A percentile compares a stretch with the other conserved stretches of the same genome.
These are phyloP conservation scores for Hiodon alosoides DNA, from an alignment of 2,113 vertebrate species.

Conservation along the genomic window DNA sequence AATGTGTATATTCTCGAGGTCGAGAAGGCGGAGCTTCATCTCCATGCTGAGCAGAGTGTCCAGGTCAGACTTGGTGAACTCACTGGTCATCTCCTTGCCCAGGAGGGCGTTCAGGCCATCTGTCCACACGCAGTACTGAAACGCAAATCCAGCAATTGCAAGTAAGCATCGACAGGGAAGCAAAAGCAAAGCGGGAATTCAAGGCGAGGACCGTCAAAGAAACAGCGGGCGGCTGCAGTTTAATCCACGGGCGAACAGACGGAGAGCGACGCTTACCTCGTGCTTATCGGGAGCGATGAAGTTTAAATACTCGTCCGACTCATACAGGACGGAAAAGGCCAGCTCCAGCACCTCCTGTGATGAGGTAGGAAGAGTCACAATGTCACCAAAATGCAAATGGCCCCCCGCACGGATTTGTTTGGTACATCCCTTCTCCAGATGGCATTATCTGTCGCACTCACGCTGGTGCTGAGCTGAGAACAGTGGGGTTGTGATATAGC, in stretches of 20 bases:
- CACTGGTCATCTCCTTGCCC: constrained; percentile 96
- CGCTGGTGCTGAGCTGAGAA: background rate
- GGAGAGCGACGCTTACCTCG: constrained; percentile 72
- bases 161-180: background rate
- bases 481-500: too few species aligned
- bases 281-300: constrained; percentile 98
- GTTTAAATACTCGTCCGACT: constrained; percentile 95
- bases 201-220: background rate
- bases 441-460: background rate
- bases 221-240: background rate
- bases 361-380: constrained; percentile 23
- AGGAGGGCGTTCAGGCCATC: constrained; percentile 94
- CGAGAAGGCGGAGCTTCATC: constrained; percentile 96
- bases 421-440: background rate
- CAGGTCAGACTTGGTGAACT: constrained; percentile 87
- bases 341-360: constrained; percentile 92
- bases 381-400: background rate
- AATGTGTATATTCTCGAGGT: constrained; percentile 98
- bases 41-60: constrained; percentile 98
- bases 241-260: background rate
- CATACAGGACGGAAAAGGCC: constrained; percentile 95
- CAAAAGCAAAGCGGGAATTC: background rate
- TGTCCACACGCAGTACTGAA: constrained; percentile 95
- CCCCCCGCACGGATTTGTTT: background rate
- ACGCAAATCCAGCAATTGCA: constrained; percentile 9